These are phyloP conservation scores for Eupithecia subfuscata DNA, from an alignment of 2,888 invertebrate genomes.

Conservation along the genomic window DNA sequence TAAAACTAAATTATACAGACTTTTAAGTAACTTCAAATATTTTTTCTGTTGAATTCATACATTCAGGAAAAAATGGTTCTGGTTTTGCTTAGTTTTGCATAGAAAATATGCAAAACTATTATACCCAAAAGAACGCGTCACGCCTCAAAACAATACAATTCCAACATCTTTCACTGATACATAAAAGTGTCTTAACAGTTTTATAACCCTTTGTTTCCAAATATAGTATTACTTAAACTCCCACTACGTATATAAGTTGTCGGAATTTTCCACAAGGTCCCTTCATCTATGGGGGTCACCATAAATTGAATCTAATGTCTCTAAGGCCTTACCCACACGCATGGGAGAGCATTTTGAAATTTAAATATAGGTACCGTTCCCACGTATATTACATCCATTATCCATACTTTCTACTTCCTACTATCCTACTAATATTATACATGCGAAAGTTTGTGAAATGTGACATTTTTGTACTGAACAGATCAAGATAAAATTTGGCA, in stretches of 20 bases:
- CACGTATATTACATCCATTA: too few relatives aligned
- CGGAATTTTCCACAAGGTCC: slow-evolving; percentile 3
- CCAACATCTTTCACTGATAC: neutral
- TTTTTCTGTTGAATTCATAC: too few relatives aligned
- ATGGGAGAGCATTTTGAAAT: neutral
- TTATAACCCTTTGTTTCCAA: slow-evolving; percentile 3
- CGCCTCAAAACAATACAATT: neutral
- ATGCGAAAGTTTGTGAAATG: too few relatives aligned
- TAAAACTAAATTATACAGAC: neutral
- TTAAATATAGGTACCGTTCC: too few relatives aligned
- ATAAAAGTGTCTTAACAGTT: neutral
- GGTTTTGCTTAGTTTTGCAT: neutral
- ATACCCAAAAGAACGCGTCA: neutral
- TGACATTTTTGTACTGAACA: too few relatives aligned
- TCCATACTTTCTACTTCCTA: too few relatives aligned
- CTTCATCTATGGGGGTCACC: slow-evolving; percentile 1
- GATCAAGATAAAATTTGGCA: too few relatives aligned
- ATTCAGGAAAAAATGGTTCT: too few relatives aligned
- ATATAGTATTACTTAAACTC: neutral
- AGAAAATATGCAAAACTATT: neutral
- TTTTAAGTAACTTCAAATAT: too few relatives aligned
- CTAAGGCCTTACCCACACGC: neutral
- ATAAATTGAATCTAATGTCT: neutral
- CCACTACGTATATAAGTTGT: neutral
- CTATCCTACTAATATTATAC: too few relatives aligned